Evolutionary conservation across 2,888 invertebrate species (phyloP), one percentile per base, ranked within the genome.

Genomic region (Reticulitermes lucifugus): DNA sequence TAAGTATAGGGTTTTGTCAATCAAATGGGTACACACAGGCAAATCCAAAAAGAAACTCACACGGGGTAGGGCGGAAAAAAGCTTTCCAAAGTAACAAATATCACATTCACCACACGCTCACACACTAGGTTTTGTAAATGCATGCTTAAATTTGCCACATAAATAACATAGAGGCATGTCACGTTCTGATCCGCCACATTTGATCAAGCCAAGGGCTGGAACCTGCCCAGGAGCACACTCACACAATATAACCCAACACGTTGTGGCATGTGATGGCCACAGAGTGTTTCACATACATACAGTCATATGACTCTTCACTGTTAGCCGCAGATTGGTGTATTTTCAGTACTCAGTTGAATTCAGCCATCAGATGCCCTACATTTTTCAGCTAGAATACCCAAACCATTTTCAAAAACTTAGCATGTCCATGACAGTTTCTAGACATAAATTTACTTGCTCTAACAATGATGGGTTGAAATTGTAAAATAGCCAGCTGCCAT

Each of bases 281-380:
- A 65, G 9, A 65, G 25, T 6, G 25, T 21, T 41, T 43, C 35
- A 43, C 81, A 81, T 81, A 81, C 81, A 70, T 70, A 81, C 81
- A 81, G 81, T 70, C 60, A 43, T 70, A 60, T 59, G 81, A 25
- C 43, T 81, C 81, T 65, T 81, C 43, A 25, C 59, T 70, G 70
- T 81, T 22, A 81, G 81, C 81, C 81, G 43, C 81, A 81, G 81
- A 70, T 70, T 81, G 65, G 46, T 35, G 35, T 4, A 35, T 35
- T 35, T 2, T 35, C 2, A 35, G 35, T 2, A 35, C 35, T 35
- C 35, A 35, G 35, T 35, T 35, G 35, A 35, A 35, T 35, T 35
- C 35, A 35, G 35, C 35, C 35, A 35, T 4, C 0, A 35, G 1
- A 35, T 4, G 35, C 4, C 35, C 35, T 35, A 4, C 2, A 35